Evolutionary conservation across 2,888 invertebrate genomes (phyloP).

Genomic region (Eledone cirrhosa): DNA sequence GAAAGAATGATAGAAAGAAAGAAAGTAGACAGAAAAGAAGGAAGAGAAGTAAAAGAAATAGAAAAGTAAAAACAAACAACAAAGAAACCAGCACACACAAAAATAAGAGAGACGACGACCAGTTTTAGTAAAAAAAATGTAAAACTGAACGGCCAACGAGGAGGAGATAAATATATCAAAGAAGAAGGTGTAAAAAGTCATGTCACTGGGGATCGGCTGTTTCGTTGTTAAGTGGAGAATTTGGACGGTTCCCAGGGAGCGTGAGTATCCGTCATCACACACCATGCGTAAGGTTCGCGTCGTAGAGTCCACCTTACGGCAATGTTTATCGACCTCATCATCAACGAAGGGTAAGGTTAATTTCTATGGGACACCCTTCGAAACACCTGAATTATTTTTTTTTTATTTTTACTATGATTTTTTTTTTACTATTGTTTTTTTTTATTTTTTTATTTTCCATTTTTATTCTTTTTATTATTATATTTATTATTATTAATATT

Average conservation of each 20-base stretch:
- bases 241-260: constrained; percentile 23
- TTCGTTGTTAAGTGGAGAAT: not conserved
- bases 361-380: constrained; percentile 23
- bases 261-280: not conserved
- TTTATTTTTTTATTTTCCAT: not conserved
- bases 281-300: constrained; percentile 10
- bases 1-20: not conserved
- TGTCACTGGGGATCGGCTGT: constrained; percentile 14
- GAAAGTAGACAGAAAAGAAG: not conserved
- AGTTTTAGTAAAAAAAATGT: not conserved
- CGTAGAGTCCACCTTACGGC: constrained; percentile 25
- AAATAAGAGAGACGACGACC: not conserved
- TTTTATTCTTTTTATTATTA: not conserved
- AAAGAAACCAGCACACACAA: not conserved
- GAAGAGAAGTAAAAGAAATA: not conserved
- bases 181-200: not conserved
- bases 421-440: not conserved
- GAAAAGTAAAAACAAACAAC: not conserved
- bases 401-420: not conserved
- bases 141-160: not conserved
- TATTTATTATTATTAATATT: not conserved
- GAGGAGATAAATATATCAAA: constrained; percentile 8
- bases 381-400: not conserved
- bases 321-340: constrained; percentile 26
- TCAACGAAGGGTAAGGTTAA: constrained; percentile 24